These are phyloP conservation scores for Melanaphis sacchari DNA, from an alignment of 1,140 invertebrate genomes.

Conservation along the genomic window DNA sequence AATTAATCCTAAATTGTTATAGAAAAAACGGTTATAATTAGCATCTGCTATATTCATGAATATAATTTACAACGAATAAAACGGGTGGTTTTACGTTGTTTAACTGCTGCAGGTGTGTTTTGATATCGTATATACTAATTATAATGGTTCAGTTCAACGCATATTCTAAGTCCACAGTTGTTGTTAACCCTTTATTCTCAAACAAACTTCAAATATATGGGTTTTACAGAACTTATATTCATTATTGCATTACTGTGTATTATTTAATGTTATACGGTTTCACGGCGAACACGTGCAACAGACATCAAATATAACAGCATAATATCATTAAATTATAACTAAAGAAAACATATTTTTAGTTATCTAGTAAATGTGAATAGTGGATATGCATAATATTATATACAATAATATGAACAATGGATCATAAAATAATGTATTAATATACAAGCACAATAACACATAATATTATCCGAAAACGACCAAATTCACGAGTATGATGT, in stretches of 20 bases:
- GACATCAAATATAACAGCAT: not conserved
- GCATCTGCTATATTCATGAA: not conserved
- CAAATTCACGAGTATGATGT: not conserved
- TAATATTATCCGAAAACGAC: not conserved
- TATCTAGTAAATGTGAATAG: not conserved
- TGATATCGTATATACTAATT: not conserved
- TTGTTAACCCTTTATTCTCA: not conserved
- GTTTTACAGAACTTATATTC: not conserved
- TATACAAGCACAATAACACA: not conserved
- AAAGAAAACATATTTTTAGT: not conserved
- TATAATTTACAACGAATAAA: not conserved
- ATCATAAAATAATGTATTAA: not conserved
- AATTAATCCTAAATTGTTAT: not conserved
- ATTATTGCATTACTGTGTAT: not conserved
- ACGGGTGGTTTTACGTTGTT: not conserved
- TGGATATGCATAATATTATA: not conserved
- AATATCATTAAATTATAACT: not conserved
- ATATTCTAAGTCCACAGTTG: not conserved
- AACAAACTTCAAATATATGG: not conserved
- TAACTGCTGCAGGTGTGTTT: slow-evolving; percentile 29
- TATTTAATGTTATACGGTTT: not conserved
- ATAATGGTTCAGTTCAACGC: slow-evolving; percentile 9
- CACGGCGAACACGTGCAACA: not conserved
- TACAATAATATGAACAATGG: not conserved
- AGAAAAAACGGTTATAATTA: not conserved